These are phyloP conservation scores for Lepilemur septentrionalis DNA, from an alignment of 2,797 vertebrate species.

Conservation along the genomic window DNA sequence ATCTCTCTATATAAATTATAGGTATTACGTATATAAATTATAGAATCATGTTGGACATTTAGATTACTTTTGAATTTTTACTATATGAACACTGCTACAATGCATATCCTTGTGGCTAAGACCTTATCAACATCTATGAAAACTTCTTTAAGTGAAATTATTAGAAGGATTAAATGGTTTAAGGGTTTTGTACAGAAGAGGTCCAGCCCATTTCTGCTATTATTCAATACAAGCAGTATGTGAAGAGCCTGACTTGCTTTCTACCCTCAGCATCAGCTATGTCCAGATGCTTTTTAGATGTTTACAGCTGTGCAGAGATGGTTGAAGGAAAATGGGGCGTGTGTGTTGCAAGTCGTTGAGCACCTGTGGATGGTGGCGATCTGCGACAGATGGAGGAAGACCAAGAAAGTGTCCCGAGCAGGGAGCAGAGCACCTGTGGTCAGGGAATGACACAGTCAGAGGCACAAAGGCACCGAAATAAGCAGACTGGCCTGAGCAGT, in stretches of 20 bases:
- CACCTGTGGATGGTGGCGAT: neutral
- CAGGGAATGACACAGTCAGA: neutral
- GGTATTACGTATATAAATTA: neutral
- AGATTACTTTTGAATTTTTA: neutral
- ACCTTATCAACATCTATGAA: neutral
- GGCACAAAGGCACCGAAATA: neutral
- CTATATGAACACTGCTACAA: neutral
- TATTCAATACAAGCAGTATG: neutral
- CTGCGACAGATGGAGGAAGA: neutral
- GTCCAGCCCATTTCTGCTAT: neutral
- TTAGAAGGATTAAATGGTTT: neutral
- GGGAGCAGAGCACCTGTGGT: rapidly evolving
- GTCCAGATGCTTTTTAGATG: neutral
- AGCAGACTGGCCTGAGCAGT: neutral
- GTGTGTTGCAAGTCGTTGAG: too few relatives aligned
- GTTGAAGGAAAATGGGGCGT: neutral
- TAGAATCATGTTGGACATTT: neutral
- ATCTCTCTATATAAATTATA: neutral
- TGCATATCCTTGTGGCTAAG: neutral
- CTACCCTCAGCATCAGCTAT: rapidly evolving
- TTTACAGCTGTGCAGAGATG: neutral
- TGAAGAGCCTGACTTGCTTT: neutral
- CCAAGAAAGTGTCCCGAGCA: neutral
- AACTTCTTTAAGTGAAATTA: neutral
- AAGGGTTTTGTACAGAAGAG: neutral